Conservation (phyloP, 2,888 invertebrate genomes). For the Phaonia tiefii region DNA sequence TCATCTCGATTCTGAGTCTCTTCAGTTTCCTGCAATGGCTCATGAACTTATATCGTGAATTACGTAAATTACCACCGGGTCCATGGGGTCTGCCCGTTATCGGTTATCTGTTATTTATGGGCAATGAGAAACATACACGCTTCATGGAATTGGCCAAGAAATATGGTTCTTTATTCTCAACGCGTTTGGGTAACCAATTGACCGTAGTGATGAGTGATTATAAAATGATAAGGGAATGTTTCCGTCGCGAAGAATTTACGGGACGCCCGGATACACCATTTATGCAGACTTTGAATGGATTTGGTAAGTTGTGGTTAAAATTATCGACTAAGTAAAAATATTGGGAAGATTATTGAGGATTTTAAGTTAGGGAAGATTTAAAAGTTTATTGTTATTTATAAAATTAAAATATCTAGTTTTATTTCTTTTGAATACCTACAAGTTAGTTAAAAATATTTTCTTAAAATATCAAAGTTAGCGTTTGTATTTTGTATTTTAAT, state of each 20-base stretch:
- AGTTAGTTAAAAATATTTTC: background rate
- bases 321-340: too few species aligned
- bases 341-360: too few species aligned
- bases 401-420: background rate
- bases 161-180: slow-evolving; percentile 91
- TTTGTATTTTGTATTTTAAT: too few species aligned
- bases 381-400: background rate
- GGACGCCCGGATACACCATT: slow-evolving; percentile 93
- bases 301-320: slow-evolving; percentile 85
- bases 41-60: slow-evolving; percentile 75
- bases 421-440: background rate
- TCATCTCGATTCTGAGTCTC: slow-evolving; percentile 74
- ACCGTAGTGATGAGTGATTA: slow-evolving; percentile 93
- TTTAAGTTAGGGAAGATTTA: background rate
- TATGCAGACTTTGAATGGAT: slow-evolving; percentile 92
- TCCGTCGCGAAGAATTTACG: slow-evolving; percentile 92
- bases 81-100: slow-evolving; percentile 93
- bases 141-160: slow-evolving; percentile 88
- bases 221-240: slow-evolving; percentile 91
- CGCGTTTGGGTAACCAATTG: slow-evolving; percentile 90
- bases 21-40: slow-evolving; percentile 79
- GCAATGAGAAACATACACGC: slow-evolving; percentile 87
- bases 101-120: slow-evolving; percentile 91
- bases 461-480: background rate
- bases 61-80: slow-evolving; percentile 88